Evolutionary conservation across 2,888 invertebrate genomes (phyloP), one percentile per base, ranked within the genome.

Genomic region (Drosophila seclusa): DNA sequence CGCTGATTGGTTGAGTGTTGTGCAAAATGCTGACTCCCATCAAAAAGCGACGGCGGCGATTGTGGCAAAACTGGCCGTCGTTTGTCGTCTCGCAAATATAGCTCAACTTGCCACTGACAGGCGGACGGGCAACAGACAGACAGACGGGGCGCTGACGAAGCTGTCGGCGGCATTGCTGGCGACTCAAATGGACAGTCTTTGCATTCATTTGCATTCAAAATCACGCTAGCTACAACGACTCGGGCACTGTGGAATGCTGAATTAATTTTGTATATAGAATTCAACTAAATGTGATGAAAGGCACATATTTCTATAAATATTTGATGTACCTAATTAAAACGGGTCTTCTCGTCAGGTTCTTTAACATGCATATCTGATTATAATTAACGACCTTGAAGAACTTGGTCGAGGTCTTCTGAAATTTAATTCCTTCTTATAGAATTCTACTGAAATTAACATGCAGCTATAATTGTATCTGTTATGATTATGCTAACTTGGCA

Each of bases 181-280:
- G 80, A 75, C 75, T 76, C 80, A 80, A 85, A 80, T 86, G 88
- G 83, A 82, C 82, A 86, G 79, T 81, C 80, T 82, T 80, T 83
- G 89, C 89, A 87, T 84, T 87, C 79, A 87, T 87, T 87, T 87
- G 83, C 89, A 87, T 89, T 80, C 76, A 69, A 87, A 89, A 87
- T 89, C 83, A 75, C 73, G 78, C 68, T 58, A 31, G 29, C 57
- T 65, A 66, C 27, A 57, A 59, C 45, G n/a, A n/a, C n/a, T 38
- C 29, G 2, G 32, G 63, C 59, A 79, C 84, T 61, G 77, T 79
- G 87, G 80, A 49, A 38, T 54, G 53, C 29, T 21, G 49, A 34
- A 59, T 50, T 21, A 13, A 45, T 52, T 60, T 48, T 29, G 50
- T 18, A 21, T 40, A 50, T 21, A 24, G 34, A 58, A 50, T 58